A percentile compares a stretch with the other conserved stretches of the same genome.
phyloP scores from a whole-genome alignment of 2,113 vertebrate genomes.

The Rana temporaria region DNA sequence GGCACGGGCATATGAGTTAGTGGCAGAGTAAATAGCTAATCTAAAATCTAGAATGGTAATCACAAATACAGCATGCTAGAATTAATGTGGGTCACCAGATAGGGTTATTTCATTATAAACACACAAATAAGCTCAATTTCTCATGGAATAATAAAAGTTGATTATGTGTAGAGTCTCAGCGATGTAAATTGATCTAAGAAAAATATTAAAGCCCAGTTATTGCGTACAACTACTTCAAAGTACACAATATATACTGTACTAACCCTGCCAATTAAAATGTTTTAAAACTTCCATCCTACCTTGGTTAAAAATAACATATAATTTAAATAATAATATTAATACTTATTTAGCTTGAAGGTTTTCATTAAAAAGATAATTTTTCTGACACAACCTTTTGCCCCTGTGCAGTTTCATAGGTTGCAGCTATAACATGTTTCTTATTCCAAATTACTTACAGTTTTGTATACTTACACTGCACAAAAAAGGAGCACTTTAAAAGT shows the following conservation, averaged over 20 bases:
- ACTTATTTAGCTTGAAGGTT: no score
- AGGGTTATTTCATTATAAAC: constrained; percentile 53
- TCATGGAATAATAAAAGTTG: constrained; percentile 18
- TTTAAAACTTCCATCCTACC: no score
- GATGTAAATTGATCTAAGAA: not conserved
- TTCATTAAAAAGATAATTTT: no score
- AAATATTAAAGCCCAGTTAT: not conserved
- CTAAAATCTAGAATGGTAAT: constrained; percentile 58
- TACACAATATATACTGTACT: not conserved
- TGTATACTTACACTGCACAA: no score
- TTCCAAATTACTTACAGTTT: no score
- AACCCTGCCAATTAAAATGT: no score
- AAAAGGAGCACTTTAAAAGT: no score
- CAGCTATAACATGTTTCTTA: no score
- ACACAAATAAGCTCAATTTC: constrained; percentile 23
- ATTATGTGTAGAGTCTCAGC: not conserved
- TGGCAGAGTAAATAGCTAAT: constrained; percentile 54
- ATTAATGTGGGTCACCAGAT: constrained; percentile 43
- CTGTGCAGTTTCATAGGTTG: no score
- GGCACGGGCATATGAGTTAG: constrained; percentile 37
- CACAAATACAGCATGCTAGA: constrained; percentile 44
- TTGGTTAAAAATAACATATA: no score
- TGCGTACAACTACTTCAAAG: not conserved
- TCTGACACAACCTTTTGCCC: no score
- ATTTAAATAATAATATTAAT: no score